Conservation (phyloP, 2,888 invertebrate genomes). For the Piscicola geometra region DNA sequence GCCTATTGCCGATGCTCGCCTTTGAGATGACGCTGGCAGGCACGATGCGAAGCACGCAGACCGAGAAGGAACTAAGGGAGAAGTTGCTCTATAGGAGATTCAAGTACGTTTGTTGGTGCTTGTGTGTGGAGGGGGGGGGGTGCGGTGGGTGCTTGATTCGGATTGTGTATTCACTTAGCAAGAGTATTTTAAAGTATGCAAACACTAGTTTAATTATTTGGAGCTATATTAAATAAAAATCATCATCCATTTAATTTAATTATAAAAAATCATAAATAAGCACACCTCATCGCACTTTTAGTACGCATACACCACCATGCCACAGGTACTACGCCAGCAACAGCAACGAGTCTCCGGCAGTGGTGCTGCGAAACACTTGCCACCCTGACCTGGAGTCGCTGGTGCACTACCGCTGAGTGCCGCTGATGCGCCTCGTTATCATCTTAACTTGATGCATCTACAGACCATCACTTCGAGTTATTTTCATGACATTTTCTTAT, state of each 20-base stretch:
- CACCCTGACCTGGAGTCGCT: neutral
- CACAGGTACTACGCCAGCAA: neutral
- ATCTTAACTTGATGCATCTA: conserved; percentile 13
- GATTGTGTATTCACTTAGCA: too few species aligned
- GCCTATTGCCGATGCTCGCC: neutral
- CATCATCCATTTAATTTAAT: too few species aligned
- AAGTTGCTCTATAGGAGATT: neutral
- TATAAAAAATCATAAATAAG: too few species aligned
- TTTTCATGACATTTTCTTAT: too few species aligned
- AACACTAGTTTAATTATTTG: too few species aligned
- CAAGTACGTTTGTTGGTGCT: neutral
- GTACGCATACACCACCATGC: too few species aligned
- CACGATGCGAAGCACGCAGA: neutral
- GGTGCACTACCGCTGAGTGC: conserved; percentile 7
- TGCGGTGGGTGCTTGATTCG: too few species aligned
- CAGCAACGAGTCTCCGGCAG: neutral
- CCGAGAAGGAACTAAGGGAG: neutral
- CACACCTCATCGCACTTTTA: too few species aligned
- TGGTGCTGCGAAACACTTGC: neutral
- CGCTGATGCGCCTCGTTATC: neutral
- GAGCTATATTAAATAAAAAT: too few species aligned
- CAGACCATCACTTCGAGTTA: neutral
- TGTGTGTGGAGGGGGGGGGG: too few species aligned
- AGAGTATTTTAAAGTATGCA: too few species aligned
- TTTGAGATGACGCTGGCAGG: neutral